phyloP scores from a whole-genome alignment of 2,888 invertebrate genomes.

The Isoperla grammatica region DNA sequence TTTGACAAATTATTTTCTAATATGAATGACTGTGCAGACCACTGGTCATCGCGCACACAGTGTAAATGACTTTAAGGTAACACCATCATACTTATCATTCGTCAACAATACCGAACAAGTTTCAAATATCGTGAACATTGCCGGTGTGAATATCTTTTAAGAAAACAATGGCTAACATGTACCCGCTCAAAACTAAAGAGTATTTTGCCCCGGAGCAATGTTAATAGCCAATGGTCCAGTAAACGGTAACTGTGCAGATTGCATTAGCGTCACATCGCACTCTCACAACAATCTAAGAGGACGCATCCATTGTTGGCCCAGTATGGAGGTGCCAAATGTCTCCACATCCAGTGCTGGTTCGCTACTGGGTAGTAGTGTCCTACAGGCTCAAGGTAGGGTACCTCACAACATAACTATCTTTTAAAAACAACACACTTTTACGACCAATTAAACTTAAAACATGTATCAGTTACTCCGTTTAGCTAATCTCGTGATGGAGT shows the following conservation, averaged over 20 bases:
- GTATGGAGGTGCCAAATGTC: conserved; percentile 4
- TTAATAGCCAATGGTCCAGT: conserved; percentile 1
- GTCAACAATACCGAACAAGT: background rate
- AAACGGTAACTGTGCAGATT: background rate
- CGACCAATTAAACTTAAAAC: too few relatives aligned
- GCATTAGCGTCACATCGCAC: background rate
- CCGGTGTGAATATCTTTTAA: background rate
- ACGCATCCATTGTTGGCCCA: background rate
- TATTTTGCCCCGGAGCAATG: background rate
- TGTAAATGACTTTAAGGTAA: background rate
- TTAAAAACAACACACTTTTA: too few relatives aligned
- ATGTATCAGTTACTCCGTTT: too few relatives aligned
- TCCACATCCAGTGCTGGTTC: background rate
- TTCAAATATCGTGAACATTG: background rate
- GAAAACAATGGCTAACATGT: background rate
- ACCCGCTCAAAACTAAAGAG: background rate
- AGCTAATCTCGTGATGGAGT: too few relatives aligned
- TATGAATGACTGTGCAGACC: background rate
- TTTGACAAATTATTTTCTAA: background rate
- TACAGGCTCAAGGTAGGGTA: conserved; percentile 2
- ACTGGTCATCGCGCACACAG: background rate
- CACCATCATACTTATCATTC: background rate
- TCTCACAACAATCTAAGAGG: too few relatives aligned
- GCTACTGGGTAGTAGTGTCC: conserved; percentile 2
- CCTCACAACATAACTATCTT: too few relatives aligned